These are phyloP conservation scores for Dinothrombium tinctorium DNA, from an alignment of 1,140 invertebrate species.

Conservation along the genomic window DNA sequence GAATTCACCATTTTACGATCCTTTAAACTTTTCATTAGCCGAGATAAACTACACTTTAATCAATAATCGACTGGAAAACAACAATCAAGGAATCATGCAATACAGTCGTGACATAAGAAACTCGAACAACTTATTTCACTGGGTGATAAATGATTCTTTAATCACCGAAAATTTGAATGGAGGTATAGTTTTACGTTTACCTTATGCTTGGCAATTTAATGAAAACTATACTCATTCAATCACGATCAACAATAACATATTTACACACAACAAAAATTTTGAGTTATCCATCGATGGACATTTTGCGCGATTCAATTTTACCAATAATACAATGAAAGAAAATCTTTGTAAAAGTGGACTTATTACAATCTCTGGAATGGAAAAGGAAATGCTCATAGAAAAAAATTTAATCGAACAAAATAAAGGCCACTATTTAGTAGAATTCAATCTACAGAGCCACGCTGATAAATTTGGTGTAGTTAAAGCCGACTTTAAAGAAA, in stretches of 20 bases:
- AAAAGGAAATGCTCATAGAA: slow-evolving; percentile 62
- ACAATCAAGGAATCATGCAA: slow-evolving; percentile 44
- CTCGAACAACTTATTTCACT: slow-evolving; percentile 84
- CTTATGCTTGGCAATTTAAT: slow-evolving; percentile 84
- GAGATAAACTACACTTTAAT: slow-evolving; percentile 59
- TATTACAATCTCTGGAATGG: slow-evolving; percentile 74
- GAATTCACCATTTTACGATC: slow-evolving; percentile 55
- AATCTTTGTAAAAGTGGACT: slow-evolving; percentile 60
- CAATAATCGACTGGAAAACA: slow-evolving; percentile 49
- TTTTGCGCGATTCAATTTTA: slow-evolving; percentile 49
- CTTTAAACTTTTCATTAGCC: slow-evolving; percentile 1
- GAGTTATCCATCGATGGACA: slow-evolving; percentile 65
- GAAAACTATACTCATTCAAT: slow-evolving; percentile 79
- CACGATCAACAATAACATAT: slow-evolving; percentile 58
- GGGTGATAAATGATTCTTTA: slow-evolving; percentile 61
- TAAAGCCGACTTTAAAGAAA: slow-evolving; percentile 14
- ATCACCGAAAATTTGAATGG: slow-evolving; percentile 48
- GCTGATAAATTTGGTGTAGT: slow-evolving; percentile 51
- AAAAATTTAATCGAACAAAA: slow-evolving; percentile 53
- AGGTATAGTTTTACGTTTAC: slow-evolving; percentile 57
- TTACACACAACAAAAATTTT: slow-evolving; percentile 62
- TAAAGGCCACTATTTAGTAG: slow-evolving; percentile 54
- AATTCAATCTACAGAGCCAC: slow-evolving; percentile 70
- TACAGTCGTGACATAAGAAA: slow-evolving; percentile 65
- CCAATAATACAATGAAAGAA: slow-evolving; percentile 53